phyloP scores from a whole-genome alignment of 1,140 invertebrate species.

The Vanessa tameamea region DNA sequence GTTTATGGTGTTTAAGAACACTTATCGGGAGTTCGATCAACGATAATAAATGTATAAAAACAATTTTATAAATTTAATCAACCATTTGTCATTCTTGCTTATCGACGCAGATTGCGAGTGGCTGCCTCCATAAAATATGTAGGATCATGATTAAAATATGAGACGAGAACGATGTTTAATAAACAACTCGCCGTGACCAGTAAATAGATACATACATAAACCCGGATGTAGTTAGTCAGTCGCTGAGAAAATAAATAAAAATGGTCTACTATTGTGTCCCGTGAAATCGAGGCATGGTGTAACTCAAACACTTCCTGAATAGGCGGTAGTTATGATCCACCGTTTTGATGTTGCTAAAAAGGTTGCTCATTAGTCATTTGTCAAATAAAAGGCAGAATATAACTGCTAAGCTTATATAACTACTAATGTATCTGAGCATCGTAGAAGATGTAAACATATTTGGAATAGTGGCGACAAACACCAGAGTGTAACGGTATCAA shows the following conservation, averaged over 20 bases:
- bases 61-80: conserved; percentile 24
- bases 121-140: conserved; percentile 21
- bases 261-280: not conserved
- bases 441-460: too few species aligned
- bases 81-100: conserved; percentile 30
- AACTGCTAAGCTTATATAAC: too few species aligned
- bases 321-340: too few species aligned
- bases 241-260: conserved; percentile 13
- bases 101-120: conserved; percentile 20
- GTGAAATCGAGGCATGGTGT: not conserved
- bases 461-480: too few species aligned
- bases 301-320: not conserved
- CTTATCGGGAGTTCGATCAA: conserved; percentile 19
- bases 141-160: conserved; percentile 29
- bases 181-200: conserved; percentile 17
- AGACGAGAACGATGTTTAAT: conserved; percentile 22
- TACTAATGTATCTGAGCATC: too few species aligned
- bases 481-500: too few species aligned
- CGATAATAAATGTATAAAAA: conserved; percentile 27
- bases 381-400: too few species aligned
- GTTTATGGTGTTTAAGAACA: conserved; percentile 10
- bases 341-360: too few species aligned
- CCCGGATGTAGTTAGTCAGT: not conserved
- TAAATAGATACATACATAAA: conserved; percentile 9
- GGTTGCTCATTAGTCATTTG: too few species aligned